phyloP scores from a whole-genome alignment of 2,888 invertebrate genomes.

The Nymphalis polychloros region DNA sequence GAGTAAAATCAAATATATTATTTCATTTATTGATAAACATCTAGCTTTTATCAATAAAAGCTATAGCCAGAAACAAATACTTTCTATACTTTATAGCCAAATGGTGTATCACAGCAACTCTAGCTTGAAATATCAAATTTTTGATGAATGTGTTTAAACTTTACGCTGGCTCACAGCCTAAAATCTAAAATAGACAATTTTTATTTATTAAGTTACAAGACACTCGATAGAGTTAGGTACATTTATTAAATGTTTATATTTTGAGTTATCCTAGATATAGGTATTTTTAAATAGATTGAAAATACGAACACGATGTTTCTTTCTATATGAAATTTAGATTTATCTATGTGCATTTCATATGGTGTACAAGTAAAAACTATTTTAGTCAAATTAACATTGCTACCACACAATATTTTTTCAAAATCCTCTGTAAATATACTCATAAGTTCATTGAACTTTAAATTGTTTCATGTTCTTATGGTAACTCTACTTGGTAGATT shows the following conservation, averaged over 20 bases:
- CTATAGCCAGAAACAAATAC: slow-evolving; percentile 50
- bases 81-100: slow-evolving; percentile 71
- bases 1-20: not conserved
- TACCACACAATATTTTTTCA: slow-evolving; percentile 28
- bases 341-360: slow-evolving; percentile 30
- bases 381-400: slow-evolving; percentile 19
- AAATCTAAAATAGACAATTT: slow-evolving; percentile 70
- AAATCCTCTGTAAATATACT: slow-evolving; percentile 25
- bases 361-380: slow-evolving; percentile 13
- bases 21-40: slow-evolving; percentile 7
- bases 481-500: slow-evolving; percentile 28
- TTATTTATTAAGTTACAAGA: slow-evolving; percentile 59
- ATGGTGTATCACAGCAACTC: slow-evolving; percentile 81
- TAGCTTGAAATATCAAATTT: slow-evolving; percentile 76
- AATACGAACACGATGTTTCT: slow-evolving; percentile 67
- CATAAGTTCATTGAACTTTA: slow-evolving; percentile 25
- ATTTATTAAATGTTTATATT: slow-evolving; percentile 41
- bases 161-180: slow-evolving; percentile 76
- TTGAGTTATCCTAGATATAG: slow-evolving; percentile 62
- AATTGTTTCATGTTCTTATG: slow-evolving; percentile 13
- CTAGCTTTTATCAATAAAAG: slow-evolving; percentile 24
- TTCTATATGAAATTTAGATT: slow-evolving; percentile 38
- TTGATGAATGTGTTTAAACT: slow-evolving; percentile 69
- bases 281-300: slow-evolving; percentile 49
- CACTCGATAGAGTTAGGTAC: slow-evolving; percentile 52